phyloP scores from a whole-genome alignment of 2,888 invertebrate genomes.

The Rotaria magnacalcarata region DNA sequence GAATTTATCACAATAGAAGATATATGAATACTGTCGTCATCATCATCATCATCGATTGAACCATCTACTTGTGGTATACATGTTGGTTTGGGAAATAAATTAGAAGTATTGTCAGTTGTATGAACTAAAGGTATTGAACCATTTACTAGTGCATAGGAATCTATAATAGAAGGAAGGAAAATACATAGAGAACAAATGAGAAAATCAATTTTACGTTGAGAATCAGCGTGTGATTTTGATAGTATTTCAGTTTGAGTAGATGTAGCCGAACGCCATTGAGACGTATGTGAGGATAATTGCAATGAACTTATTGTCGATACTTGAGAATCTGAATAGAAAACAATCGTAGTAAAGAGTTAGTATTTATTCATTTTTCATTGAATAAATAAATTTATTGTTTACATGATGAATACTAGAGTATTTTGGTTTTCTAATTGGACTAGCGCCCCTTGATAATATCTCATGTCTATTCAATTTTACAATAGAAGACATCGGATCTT shows the following conservation, averaged over 20 bases:
- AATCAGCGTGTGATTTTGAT: not conserved
- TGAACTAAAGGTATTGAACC: not conserved
- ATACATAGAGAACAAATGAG: not conserved
- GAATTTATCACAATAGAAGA: not conserved
- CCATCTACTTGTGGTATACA: conserved; percentile 22
- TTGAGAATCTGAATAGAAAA: not conserved
- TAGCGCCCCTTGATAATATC: too few relatives aligned
- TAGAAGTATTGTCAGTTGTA: not conserved
- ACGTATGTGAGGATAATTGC: not conserved
- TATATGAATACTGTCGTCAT: not conserved
- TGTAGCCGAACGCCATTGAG: not conserved
- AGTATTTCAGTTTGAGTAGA: not conserved
- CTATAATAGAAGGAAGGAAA: not conserved
- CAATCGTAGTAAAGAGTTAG: too few relatives aligned
- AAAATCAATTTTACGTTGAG: not conserved
- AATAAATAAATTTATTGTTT: too few relatives aligned
- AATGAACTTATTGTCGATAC: not conserved
- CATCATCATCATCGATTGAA: not conserved
- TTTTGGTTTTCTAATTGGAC: too few relatives aligned
- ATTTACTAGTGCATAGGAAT: not conserved
- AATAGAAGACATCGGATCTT: too few relatives aligned
- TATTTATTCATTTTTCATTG: too few relatives aligned
- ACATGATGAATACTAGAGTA: too few relatives aligned
- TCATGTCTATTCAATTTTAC: too few relatives aligned
- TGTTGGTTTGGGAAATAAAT: not conserved